Percentiles rank a stretch among this genome's conserved stretches.
phyloP scores from a whole-genome alignment of 2,797 vertebrate species.

The Muraenolepis orangiensis region DNA sequence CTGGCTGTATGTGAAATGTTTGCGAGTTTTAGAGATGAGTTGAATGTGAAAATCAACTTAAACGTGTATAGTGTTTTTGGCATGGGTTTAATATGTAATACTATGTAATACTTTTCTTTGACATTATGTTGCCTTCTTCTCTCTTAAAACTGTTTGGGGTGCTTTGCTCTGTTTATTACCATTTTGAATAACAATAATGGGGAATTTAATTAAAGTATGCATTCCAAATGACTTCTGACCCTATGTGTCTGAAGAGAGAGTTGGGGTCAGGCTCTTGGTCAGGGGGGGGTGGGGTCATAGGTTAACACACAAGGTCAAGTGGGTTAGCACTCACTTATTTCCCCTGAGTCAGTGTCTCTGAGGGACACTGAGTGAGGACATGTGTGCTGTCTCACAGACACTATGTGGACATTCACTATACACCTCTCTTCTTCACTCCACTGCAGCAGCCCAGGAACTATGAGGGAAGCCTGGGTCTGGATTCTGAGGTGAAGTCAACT shows the following conservation, averaged over 20 bases:
- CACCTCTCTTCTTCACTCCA: background rate
- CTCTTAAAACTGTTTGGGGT: background rate
- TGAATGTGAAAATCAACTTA: background rate
- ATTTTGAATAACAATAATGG: background rate
- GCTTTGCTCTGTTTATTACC: background rate
- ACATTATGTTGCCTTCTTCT: background rate
- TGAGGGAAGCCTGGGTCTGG: background rate
- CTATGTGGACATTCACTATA: background rate
- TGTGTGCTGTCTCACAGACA: background rate
- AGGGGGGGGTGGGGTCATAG: background rate
- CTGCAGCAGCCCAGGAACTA: background rate
- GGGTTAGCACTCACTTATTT: background rate
- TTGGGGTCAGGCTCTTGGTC: background rate
- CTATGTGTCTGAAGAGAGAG: background rate
- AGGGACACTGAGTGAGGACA: background rate
- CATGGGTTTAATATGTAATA: background rate
- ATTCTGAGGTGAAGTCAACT: background rate
- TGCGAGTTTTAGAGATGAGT: background rate
- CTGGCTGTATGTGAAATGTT: background rate
- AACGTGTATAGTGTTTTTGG: background rate
- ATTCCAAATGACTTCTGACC: background rate
- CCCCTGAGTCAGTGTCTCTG: background rate
- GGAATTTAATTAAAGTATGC: background rate
- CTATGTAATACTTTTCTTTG: background rate
- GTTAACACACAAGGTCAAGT: slow-evolving; percentile 5